Evolutionary conservation across 1,140 invertebrate genomes (phyloP).

Genomic region (Adelges cooleyi): DNA sequence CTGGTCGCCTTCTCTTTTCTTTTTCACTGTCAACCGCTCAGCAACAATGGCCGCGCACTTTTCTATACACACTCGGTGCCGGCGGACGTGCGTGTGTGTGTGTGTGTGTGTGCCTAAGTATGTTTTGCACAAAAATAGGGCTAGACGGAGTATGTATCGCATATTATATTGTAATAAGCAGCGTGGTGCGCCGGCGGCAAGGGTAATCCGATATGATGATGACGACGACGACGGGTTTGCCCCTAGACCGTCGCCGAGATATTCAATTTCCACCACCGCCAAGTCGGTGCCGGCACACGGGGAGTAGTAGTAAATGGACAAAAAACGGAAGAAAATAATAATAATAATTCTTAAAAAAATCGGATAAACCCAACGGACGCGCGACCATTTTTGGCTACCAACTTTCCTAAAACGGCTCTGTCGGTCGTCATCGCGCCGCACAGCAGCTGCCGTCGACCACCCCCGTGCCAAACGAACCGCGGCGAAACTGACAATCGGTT

Average conservation of each 20-base stretch:
- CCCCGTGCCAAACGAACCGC: conserved; percentile 2
- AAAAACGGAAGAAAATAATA: conserved; percentile 10
- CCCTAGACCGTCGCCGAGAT: background rate
- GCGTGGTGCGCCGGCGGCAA: no score
- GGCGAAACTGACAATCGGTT: conserved; percentile 20
- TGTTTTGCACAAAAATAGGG: background rate
- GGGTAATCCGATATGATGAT: conserved; percentile 3
- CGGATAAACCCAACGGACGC: background rate
- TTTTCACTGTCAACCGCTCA: conserved; percentile 18
- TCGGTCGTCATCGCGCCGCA: background rate
- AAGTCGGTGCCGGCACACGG: no score
- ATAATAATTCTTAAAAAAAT: background rate
- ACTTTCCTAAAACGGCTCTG: background rate
- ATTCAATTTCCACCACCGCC: background rate
- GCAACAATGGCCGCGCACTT: conserved; percentile 9
- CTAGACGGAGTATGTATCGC: conserved; percentile 6
- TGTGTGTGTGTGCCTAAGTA: background rate
- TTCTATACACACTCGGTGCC: background rate
- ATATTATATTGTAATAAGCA: conserved; percentile 16
- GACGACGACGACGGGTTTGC: background rate
- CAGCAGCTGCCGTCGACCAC: background rate
- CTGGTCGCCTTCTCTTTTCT: background rate
- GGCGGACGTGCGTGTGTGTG: background rate
- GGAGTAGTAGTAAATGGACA: background rate
- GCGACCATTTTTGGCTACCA: background rate